Percentiles rank a stretch among this genome's conserved stretches.
phyloP scores from a whole-genome alignment of 2,113 vertebrate species.

The Sigmodon hispidus region DNA sequence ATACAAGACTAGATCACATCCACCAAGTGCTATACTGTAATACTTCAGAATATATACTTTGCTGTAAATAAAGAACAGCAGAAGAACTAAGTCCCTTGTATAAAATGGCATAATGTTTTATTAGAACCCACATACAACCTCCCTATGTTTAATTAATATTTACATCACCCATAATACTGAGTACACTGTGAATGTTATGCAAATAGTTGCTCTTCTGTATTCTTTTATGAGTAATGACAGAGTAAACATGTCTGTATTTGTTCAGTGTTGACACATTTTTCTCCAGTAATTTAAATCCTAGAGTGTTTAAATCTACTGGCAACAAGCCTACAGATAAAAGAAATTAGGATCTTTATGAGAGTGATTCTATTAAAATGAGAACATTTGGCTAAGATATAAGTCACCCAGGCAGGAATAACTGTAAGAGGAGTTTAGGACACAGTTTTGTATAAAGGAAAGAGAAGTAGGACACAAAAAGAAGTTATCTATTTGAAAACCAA shows the following conservation, averaged over 20 bases:
- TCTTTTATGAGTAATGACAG: background rate
- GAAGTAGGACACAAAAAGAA: background rate
- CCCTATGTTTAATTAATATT: background rate
- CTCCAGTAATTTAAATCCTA: background rate
- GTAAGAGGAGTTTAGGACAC: background rate
- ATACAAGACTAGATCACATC: background rate
- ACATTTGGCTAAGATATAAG: background rate
- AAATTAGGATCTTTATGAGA: background rate
- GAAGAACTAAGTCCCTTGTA: background rate
- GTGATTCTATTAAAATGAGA: background rate
- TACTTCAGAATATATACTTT: background rate
- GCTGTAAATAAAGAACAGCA: background rate
- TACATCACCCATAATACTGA: background rate
- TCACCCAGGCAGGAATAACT: background rate
- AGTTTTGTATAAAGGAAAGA: background rate
- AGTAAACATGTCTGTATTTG: background rate
- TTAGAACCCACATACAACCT: background rate
- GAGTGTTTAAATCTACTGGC: background rate
- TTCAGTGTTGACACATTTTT: background rate
- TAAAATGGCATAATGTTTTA: background rate
- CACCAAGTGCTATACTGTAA: background rate
- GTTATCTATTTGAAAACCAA: background rate
- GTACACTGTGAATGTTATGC: background rate
- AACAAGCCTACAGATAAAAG: background rate
- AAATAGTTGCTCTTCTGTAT: background rate